Evolutionary conservation across 2,797 vertebrate species (phyloP).

Genomic region (Gobio occitaniae): DNA sequence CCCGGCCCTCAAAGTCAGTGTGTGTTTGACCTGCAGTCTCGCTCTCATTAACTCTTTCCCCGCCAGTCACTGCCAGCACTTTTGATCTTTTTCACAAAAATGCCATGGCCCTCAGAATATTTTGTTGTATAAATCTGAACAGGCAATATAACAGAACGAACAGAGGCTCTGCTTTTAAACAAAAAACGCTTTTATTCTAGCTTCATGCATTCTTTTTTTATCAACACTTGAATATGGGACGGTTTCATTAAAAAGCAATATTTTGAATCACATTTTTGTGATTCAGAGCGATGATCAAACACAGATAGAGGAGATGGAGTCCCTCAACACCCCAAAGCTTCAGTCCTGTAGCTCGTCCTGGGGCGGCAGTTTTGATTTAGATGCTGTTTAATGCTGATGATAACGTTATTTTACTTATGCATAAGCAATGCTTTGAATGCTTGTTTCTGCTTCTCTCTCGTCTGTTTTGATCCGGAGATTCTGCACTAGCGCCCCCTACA

Average conservation of each 20-base stretch:
- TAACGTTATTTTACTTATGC: neutral
- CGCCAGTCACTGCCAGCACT: too few relatives aligned
- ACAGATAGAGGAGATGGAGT: too few relatives aligned
- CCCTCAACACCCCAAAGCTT: too few relatives aligned
- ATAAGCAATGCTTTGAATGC: neutral
- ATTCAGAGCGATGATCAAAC: too few relatives aligned
- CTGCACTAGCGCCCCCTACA: neutral
- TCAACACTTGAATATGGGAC: neutral
- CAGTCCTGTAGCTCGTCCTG: too few relatives aligned
- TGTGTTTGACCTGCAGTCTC: neutral
- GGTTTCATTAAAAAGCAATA: neutral
- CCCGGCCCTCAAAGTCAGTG: slow-evolving; percentile 88
- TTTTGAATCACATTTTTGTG: neutral
- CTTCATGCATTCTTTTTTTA: neutral
- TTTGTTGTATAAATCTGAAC: neutral
- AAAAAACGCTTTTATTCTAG: neutral
- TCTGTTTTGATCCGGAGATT: neutral
- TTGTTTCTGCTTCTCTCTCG: neutral
- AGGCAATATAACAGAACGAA: neutral
- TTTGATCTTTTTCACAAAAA: neutral
- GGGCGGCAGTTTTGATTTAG: neutral
- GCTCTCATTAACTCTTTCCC: neutral
- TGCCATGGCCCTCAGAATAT: neutral
- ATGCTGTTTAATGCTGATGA: neutral
- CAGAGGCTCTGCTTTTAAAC: neutral